Percentiles rank a stretch among this genome's conserved stretches.
phyloP scores from a whole-genome alignment of 2,797 vertebrate species.

The Sebastes minor region DNA sequence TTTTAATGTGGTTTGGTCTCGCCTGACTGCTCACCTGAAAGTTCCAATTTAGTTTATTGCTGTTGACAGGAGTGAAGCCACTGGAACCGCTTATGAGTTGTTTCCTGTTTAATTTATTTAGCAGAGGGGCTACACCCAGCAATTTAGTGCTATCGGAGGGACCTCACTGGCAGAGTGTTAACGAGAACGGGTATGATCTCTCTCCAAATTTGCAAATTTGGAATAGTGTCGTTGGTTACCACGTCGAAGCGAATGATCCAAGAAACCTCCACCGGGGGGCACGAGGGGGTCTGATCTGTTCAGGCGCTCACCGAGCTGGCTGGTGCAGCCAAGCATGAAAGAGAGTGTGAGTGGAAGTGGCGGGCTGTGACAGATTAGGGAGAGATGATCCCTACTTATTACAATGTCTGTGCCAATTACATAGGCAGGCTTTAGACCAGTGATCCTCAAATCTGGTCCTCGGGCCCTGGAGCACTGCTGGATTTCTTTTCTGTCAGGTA shows the following conservation, averaged over 20 bases:
- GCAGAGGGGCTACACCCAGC: conserved; percentile 40
- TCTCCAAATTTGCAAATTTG: conserved; percentile 43
- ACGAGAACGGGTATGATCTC: conserved; percentile 16
- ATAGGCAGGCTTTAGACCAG: conserved; percentile 61
- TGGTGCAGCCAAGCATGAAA: conserved; percentile 59
- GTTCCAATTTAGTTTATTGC: conserved; percentile 75
- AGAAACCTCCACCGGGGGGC: conserved; percentile 30
- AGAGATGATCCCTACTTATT: conserved; percentile 76
- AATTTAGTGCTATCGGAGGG: conserved; percentile 47
- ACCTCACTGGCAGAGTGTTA: conserved; percentile 19
- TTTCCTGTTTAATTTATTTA: conserved; percentile 70
- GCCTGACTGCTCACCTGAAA: conserved; percentile 65
- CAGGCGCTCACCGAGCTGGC: conserved; percentile 31
- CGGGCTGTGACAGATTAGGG: conserved; percentile 76
- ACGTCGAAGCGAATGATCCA: conserved; percentile 14
- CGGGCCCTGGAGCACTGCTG: conserved; percentile 44
- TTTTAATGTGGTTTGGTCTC: conserved; percentile 65
- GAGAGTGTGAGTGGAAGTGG: conserved; percentile 60
- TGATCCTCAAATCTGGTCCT: conserved; percentile 66
- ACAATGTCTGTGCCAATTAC: conserved; percentile 76
- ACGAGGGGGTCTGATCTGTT: conserved; percentile 45
- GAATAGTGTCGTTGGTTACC: conserved; percentile 30
- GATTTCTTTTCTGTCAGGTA: conserved; percentile 56
- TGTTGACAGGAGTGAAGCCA: conserved; percentile 46
- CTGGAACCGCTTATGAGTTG: conserved; percentile 44